phyloP scores from a whole-genome alignment of 1,140 invertebrate species.

The Pectinophora gossypiella region DNA sequence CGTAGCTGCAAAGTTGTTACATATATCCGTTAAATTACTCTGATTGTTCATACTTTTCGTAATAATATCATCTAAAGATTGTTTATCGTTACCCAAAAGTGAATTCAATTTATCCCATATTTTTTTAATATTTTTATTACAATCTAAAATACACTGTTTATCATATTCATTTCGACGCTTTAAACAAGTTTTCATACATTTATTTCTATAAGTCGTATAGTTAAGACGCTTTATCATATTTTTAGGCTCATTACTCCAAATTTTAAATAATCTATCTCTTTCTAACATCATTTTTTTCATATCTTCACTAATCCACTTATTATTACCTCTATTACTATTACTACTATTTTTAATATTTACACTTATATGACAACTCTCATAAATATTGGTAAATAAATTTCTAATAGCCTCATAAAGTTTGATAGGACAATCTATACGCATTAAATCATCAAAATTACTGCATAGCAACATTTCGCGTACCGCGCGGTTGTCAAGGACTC shows the following conservation, averaged over 20 bases:
- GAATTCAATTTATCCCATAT: not conserved
- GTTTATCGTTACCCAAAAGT: not conserved
- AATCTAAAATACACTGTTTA: not conserved
- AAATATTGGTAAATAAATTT: constrained; percentile 10
- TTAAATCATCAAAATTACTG: constrained; percentile 8
- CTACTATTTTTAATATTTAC: not conserved
- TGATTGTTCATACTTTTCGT: not conserved
- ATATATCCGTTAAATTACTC: not conserved
- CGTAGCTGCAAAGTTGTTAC: not conserved
- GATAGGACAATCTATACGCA: constrained; percentile 8
- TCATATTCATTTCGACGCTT: not conserved
- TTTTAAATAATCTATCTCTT: constrained; percentile 12
- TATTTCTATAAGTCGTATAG: constrained; percentile 16
- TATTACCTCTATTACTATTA: not conserved
- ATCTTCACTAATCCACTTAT: constrained; percentile 5
- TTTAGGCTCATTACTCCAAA: constrained; percentile 15
- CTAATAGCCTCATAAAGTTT: constrained; percentile 6
- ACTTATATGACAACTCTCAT: constrained; percentile 8
- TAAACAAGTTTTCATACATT: constrained; percentile 1
- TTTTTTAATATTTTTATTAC: not conserved
- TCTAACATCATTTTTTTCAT: constrained; percentile 8
- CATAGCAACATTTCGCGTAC: constrained; percentile 10
- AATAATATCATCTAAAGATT: not conserved
- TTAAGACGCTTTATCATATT: constrained; percentile 15
- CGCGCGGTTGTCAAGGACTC: not conserved